Base-by-base conservation (phyloP, 2,113 vertebrate species). In the Montifringilla adamsi region DNA sequence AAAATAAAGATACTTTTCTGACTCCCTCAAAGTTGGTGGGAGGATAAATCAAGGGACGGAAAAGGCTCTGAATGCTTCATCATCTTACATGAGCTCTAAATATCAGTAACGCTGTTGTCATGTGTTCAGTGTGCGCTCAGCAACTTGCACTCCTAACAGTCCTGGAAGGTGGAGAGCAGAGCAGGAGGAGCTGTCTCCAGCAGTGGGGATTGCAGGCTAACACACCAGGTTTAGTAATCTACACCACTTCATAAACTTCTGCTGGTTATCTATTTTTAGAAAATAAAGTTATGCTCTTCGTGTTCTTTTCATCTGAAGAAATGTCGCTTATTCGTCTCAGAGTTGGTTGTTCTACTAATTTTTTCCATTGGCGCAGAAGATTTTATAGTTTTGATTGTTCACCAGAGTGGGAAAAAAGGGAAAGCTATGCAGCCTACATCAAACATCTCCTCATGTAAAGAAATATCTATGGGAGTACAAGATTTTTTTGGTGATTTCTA, bases 91-190 rank as follows among this genome's bases (percentile, higher is more conserved):
- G 9, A 75, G 18, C 55, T 60, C 31, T 46, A 74, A 46, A 30
- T n/a, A 30, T 33, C 41, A 37, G 9, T 43, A 53, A 43, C 0
- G 0, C 6, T 67, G 18, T 43, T 81, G 30, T 30, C 62, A n/a
- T 17, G 7, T 35, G 8, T 35, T 58, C n/a, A 41, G 39, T 13
- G 2, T 20, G 21, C 26, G 44, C 44, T 31, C 39, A 72, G 58
- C 47, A 73, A 35, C 53, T 56, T 30, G 24, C 15, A 26, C 19
- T 23, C 39, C 13, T 33, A 13, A 12, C 13, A 46, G 46, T 39
- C 44, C 53, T 80, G 80, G 35, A 12, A 33, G 33, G 52, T 52
- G 69, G 30, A 85, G 43, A 31, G 22, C 52, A 75, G 60, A 5
- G 16, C 39, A 79, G 62, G 17, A 88, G 27, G 11, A 86, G 4